Evolutionary conservation across 2,888 invertebrate species (phyloP), one percentile per base, ranked within the genome.

Genomic region (Coelinius sp.): DNA sequence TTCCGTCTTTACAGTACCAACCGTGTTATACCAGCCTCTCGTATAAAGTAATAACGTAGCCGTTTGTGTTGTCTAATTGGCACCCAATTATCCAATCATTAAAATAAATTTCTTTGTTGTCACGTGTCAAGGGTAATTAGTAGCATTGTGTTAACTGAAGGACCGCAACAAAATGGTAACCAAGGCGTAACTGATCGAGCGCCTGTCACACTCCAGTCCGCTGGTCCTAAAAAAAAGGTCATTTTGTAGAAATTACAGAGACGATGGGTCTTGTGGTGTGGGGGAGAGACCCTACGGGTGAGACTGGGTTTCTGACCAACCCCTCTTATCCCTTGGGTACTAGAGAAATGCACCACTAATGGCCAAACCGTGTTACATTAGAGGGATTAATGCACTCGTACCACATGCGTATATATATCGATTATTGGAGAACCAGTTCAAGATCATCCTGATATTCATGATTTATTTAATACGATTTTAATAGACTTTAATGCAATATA

Each of bases 341-440:
- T 79, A 78, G 80, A 81, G 83, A 84, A 81, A 83, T 83, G 82
- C 82, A 81, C 79, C 77, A 78, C 83, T 84, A 84, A 84, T 84
- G 84, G 84, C 79, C 78, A 74, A 84, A 84, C 79, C 84, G 75
- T 84, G 84, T 84, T 83, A 82, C 83, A 80, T 83, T 82, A 82
- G 80, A 80, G 76, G 80, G 81, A 83, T 82, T 83, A 82, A 84
- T 82, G 81, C 81, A 79, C 76, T 73, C 73, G 66, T 68, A 71
- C 75, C 75, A 70, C 77, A 74, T 75, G 64, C 69, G 66, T 75
- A 67, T 49, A 67, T 49, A 52, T 76, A 63, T 66, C 70, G 63
- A 53, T 70, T 44, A 68, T 64, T 63, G 67, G 41, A 38, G 12
- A 68, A 70, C 46, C 65, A 53, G 17, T 59, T 52, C 7, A 62